These are phyloP conservation scores for Acanthaster planci DNA, from an alignment of 35 echinoderm and acorn worm species.

Conservation along the genomic window DNA sequence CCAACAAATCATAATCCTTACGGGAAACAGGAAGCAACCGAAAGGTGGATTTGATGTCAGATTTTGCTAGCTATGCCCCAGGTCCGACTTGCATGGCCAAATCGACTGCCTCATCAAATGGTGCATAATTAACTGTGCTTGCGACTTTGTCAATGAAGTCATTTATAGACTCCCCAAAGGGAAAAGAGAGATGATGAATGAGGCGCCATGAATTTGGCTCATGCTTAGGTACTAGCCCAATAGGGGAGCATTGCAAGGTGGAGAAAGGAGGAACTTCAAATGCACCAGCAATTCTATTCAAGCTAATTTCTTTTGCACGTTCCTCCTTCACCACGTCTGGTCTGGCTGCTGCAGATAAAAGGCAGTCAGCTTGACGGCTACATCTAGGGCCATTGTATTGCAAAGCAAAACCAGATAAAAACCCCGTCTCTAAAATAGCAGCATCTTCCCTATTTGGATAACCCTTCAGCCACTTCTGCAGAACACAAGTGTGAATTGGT, in stretches of 20 bases:
- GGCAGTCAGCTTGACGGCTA: not conserved
- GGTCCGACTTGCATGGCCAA: not conserved
- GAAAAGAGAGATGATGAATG: conserved; percentile 27
- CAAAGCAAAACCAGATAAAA: not conserved
- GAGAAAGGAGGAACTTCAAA: conserved; percentile 24
- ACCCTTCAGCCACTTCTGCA: too few species aligned
- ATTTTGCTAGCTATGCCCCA: conserved; percentile 28
- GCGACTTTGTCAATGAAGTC: conserved; percentile 6
- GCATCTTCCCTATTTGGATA: too few species aligned
- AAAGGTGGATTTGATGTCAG: conserved; percentile 56
- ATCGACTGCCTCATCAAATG: conserved; percentile 31
- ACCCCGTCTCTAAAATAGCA: too few species aligned
- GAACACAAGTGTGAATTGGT: too few species aligned
- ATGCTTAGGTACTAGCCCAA: conserved; percentile 40
- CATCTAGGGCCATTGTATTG: not conserved
- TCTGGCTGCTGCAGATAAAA: conserved; percentile 10
- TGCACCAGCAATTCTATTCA: conserved; percentile 38
- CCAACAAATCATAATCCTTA: conserved; percentile 34
- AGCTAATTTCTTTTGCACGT: conserved; percentile 16
- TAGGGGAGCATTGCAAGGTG: conserved; percentile 41
- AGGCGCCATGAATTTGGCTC: conserved; percentile 23
- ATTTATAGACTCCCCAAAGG: conserved; percentile 20
- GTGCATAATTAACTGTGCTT: conserved; percentile 23
- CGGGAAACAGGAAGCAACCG: conserved; percentile 38
- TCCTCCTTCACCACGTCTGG: not conserved